These are phyloP conservation scores for Siniperca scherzeri DNA, from an alignment of 2,797 vertebrate genomes.

Conservation along the genomic window DNA sequence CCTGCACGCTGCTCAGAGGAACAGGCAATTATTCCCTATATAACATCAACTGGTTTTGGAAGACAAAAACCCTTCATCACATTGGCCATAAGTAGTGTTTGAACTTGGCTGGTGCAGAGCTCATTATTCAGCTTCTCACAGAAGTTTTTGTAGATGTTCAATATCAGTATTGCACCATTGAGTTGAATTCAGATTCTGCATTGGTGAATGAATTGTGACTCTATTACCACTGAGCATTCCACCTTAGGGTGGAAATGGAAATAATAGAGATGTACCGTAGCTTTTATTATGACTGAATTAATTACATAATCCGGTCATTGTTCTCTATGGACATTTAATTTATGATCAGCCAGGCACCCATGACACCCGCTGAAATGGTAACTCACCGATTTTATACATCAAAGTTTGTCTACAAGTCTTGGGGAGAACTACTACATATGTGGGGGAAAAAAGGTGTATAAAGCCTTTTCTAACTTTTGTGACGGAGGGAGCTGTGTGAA, in stretches of 20 bases:
- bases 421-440: not conserved
- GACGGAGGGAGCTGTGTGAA: not conserved
- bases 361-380: not conserved
- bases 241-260: not conserved
- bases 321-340: slow-evolving; percentile 3
- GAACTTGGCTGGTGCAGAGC: slow-evolving; percentile 16
- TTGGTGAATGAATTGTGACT: slow-evolving; percentile 1
- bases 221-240: not conserved
- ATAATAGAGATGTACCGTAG: not conserved
- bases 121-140: slow-evolving; percentile 27
- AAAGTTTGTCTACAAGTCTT: not conserved
- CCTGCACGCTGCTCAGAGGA: slow-evolving; percentile 14
- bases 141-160: not conserved
- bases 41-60: slow-evolving; percentile 52
- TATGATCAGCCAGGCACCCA: not conserved
- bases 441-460: not conserved
- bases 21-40: slow-evolving; percentile 49
- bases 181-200: not conserved
- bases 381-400: not conserved
- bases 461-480: too few species aligned
- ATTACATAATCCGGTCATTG: not conserved
- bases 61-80: slow-evolving; percentile 42
- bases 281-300: slow-evolving; percentile 8
- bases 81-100: slow-evolving; percentile 26
- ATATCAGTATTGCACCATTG: not conserved